Conservation (phyloP, 2,113 vertebrate genomes). For the Chlorodrepanis virens region DNA sequence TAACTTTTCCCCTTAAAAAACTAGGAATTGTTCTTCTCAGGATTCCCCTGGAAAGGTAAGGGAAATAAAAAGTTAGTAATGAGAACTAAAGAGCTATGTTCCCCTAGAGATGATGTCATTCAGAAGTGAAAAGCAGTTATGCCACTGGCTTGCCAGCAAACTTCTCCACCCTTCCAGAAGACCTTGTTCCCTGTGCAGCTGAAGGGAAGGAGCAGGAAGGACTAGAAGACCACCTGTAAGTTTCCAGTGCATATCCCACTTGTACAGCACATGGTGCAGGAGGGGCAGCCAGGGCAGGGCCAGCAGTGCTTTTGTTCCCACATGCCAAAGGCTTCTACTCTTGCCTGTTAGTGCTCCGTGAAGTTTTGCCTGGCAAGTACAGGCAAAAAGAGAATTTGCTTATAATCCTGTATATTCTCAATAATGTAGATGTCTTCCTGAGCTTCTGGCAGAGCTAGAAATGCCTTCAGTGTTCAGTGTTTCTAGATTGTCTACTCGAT, state of each 20-base stretch:
- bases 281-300: background rate
- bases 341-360: accelerated
- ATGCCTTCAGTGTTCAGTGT: background rate
- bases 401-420: background rate
- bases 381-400: background rate
- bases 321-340: background rate
- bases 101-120: background rate
- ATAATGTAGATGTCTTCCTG: accelerated
- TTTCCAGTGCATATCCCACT: background rate
- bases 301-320: background rate
- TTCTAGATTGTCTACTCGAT: background rate
- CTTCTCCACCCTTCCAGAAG: background rate
- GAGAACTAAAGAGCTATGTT: background rate
- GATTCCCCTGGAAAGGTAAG: background rate
- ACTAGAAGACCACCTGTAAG: accelerated
- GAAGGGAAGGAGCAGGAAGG: background rate
- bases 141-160: background rate
- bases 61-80: background rate
- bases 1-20: background rate
- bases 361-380: background rate
- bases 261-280: background rate
- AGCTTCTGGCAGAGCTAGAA: background rate
- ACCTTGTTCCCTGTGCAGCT: background rate
- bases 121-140: background rate
- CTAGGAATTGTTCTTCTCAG: background rate